Percentiles rank a stretch among this genome's conserved stretches.
Conservation (phyloP, 2,888 invertebrate genomes). For the Netelia inedita region DNA sequence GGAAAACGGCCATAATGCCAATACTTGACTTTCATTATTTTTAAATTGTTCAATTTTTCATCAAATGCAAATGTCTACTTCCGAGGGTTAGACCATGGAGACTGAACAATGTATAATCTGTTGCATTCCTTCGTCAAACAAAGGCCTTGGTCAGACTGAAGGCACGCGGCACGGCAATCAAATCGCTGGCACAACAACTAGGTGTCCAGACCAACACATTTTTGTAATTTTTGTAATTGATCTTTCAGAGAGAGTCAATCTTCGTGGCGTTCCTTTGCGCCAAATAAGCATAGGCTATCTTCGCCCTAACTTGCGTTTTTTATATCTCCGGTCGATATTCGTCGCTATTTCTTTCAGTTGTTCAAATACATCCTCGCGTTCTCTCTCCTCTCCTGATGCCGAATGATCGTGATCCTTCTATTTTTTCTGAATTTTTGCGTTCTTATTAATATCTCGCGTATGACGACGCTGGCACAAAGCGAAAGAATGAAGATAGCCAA, state of each 20-base stretch:
- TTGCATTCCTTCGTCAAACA: slow-evolving; percentile 28
- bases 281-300: background rate
- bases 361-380: slow-evolving; percentile 21
- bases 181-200: slow-evolving; percentile 31
- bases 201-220: slow-evolving; percentile 3
- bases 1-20: background rate
- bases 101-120: slow-evolving; percentile 12
- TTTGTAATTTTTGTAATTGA: slow-evolving; percentile 9
- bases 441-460: slow-evolving; percentile 18
- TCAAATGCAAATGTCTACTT: slow-evolving; percentile 30
- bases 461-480: slow-evolving; percentile 44
- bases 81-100: slow-evolving; percentile 21
- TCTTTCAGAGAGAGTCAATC: slow-evolving; percentile 7
- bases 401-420: slow-evolving; percentile 33
- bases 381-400: background rate
- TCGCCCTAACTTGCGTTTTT: slow-evolving; percentile 22
- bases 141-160: slow-evolving; percentile 11
- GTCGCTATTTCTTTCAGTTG: slow-evolving; percentile 26
- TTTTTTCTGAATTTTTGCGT: slow-evolving; percentile 19
- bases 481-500: slow-evolving; percentile 27
- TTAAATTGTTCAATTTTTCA: slow-evolving; percentile 20
- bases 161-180: slow-evolving; percentile 27
- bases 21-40: background rate
- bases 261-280: slow-evolving; percentile 7
- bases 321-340: slow-evolving; percentile 12